Base-by-base conservation (phyloP, 2,113 vertebrate species). In the Siniperca chuatsi region DNA sequence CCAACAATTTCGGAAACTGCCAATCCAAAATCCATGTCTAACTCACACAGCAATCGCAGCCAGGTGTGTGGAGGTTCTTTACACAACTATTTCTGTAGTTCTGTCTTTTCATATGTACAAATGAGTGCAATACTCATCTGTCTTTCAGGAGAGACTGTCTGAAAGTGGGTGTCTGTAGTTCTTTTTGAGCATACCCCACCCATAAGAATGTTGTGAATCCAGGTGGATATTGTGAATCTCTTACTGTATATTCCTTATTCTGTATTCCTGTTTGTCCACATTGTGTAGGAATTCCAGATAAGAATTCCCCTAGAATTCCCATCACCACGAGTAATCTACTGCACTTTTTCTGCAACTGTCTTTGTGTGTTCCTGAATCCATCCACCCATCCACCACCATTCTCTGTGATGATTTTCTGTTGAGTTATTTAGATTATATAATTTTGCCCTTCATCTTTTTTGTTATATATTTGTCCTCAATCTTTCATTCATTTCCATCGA, bases 351-450 rank as follows among this genome's bases (percentile, higher is more conserved):
- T 23, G 9, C 37, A 67, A n/a, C 61, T 10, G 42, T 54, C 16
- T 46, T 2, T 69, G 52, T 61, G 21, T 60, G 13, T 81, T 12
- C 29, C 29, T 33, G n/a, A 55, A 48, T 66, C 37, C 29, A 1
- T 67, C 16, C 8, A 48, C 9, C 42, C 50, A 40, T 61, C n/a
- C 35, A 16, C 4, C 40, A 16, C 42, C 33, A 33, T 40, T 57
- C 61, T 70, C 23, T 46, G 16, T 29, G 64, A 6, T 40, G 25
- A 57, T 44, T 69, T 75, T 55, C 35, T 61, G 8, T 6, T 4
- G 8, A 64, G 40, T 62, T 23, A 25, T 71, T 62, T 62, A 57
- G 7, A 75, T 86, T 67, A 37, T 6, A 69, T 50, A 10, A 70
- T 23, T 42, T 48, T 52, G 8, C 55, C 73, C 25, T 78, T 69